phyloP scores from a whole-genome alignment of 2,113 vertebrate species.

The Cisticola juncidis region DNA sequence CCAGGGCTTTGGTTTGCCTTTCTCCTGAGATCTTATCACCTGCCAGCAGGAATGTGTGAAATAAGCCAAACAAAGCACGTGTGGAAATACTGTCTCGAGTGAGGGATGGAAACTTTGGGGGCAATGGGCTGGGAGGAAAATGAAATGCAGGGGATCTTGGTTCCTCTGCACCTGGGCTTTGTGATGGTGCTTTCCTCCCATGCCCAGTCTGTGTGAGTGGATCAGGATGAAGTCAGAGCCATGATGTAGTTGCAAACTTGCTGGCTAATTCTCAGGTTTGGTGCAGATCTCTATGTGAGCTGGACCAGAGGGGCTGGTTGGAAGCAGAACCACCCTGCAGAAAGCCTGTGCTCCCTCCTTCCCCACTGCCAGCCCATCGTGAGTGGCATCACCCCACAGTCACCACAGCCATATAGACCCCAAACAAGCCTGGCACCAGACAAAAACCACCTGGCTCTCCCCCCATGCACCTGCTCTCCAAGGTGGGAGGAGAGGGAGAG shows the following conservation, averaged over 20 bases:
- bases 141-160: background rate
- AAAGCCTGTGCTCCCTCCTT: background rate
- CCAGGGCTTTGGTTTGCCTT: constrained; percentile 21
- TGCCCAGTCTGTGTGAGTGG: background rate
- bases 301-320: background rate
- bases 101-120: background rate
- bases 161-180: background rate
- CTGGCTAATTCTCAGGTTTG: background rate
- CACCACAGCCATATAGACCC: background rate
- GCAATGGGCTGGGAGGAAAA: background rate
- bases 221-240: background rate
- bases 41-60: constrained; percentile 15
- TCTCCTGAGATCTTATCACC: constrained; percentile 38
- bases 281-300: fast-evolving
- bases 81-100: background rate
- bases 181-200: background rate
- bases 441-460: background rate
- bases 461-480: background rate
- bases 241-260: fast-evolving
- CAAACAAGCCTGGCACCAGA: background rate
- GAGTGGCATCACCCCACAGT: background rate
- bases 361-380: fast-evolving
- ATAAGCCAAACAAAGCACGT: constrained; percentile 31
- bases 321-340: background rate
- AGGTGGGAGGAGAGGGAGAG: fast-evolving